A percentile compares a stretch with the other conserved stretches of the same genome.
These are phyloP conservation scores for Microctonus aethiopoides DNA, from an alignment of 2,888 invertebrate species.

Conservation along the genomic window DNA sequence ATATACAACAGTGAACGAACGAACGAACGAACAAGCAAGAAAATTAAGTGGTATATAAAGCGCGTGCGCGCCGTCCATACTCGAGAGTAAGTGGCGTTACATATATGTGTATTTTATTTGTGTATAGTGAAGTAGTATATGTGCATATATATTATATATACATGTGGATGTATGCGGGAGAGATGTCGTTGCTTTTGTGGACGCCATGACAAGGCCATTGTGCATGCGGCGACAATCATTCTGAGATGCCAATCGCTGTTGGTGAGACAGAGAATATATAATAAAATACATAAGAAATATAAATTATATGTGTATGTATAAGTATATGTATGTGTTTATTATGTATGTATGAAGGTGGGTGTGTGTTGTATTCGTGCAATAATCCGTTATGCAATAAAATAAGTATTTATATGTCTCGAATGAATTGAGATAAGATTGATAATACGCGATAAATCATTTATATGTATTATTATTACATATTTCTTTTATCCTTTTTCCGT, in stretches of 20 bases:
- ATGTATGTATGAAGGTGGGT: background rate
- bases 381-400: slow-evolving; percentile 25
- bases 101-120: background rate
- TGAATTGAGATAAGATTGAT: slow-evolving; percentile 26
- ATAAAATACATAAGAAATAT: background rate
- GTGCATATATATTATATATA: background rate
- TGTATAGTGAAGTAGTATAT: background rate
- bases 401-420: slow-evolving; percentile 3
- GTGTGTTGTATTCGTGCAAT: background rate
- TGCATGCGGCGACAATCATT: background rate
- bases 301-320: no score
- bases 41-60: background rate
- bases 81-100: background rate
- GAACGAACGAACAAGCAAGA: background rate
- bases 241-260: background rate
- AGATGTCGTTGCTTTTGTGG: background rate
- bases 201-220: slow-evolving; percentile 9
- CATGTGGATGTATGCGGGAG: no score
- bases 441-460: slow-evolving; percentile 32
- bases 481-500: background rate
- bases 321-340: slow-evolving; percentile 1
- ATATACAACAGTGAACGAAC: background rate
- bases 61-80: background rate
- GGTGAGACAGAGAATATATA: background rate
- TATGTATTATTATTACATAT: slow-evolving; percentile 6